Conservation (phyloP, 2,797 vertebrate genomes). For the Semaprochilodus insignis region DNA sequence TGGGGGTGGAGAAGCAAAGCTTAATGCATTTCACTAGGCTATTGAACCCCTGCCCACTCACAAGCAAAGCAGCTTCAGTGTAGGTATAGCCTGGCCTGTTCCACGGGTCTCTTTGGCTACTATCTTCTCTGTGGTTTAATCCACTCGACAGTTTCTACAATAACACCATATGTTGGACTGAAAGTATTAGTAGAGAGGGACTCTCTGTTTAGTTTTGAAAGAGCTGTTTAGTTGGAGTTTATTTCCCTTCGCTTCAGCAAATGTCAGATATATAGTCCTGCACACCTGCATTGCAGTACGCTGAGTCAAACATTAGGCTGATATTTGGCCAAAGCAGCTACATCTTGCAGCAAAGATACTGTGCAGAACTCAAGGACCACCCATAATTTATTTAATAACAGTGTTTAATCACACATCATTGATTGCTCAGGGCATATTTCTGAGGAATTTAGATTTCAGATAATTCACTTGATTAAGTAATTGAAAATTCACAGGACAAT, state of each 20-base stretch:
- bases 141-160: not conserved
- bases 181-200: not conserved
- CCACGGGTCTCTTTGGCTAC: conserved; percentile 2
- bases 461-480: no score
- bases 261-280: not conserved
- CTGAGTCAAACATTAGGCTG: not conserved
- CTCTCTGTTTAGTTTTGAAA: conserved; percentile 5
- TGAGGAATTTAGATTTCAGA: no score
- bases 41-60: conserved; percentile 60
- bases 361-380: no score
- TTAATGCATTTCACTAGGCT: conserved; percentile 70
- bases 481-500: no score
- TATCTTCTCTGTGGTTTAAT: conserved; percentile 20
- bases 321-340: conserved; percentile 8
- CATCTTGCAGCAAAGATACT: not conserved
- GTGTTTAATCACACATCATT: no score
- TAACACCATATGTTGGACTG: not conserved
- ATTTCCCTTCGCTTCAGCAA: conserved; percentile 11
- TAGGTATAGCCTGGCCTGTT: conserved; percentile 11
- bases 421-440: no score
- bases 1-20: conserved; percentile 65
- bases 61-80: conserved; percentile 34
- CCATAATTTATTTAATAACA: no score
- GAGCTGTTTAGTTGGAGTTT: conserved; percentile 10
- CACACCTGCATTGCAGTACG: not conserved